Percentiles rank a stretch among this genome's conserved stretches.
These are phyloP conservation scores for Frieseomelitta varia DNA, from an alignment of 1,140 invertebrate species.

Conservation along the genomic window DNA sequence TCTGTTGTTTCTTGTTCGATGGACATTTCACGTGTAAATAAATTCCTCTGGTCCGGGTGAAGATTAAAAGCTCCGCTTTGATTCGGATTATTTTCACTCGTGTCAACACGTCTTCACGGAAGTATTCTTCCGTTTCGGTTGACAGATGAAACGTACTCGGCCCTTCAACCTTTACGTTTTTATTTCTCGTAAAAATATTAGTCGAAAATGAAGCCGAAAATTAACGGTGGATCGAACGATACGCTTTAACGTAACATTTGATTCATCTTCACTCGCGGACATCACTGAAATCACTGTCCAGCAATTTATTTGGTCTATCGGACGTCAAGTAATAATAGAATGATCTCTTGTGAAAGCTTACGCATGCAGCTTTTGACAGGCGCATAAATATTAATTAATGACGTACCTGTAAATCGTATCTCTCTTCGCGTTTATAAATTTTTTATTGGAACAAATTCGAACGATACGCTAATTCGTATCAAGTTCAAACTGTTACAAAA, in stretches of 20 bases:
- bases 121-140: too few relatives aligned
- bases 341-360: not conserved
- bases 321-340: not conserved
- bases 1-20: not conserved
- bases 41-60: not conserved
- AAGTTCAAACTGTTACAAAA: too few relatives aligned
- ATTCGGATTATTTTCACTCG: not conserved
- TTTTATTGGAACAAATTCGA: not conserved
- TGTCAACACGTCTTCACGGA: not conserved
- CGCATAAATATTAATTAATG: not conserved
- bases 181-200: too few relatives aligned
- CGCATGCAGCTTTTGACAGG: too few relatives aligned
- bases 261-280: too few relatives aligned
- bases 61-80: not conserved
- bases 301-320: not conserved
- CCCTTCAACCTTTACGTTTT: too few relatives aligned
- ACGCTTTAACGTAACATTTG: too few relatives aligned
- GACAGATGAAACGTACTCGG: too few relatives aligned
- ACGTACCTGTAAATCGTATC: too few relatives aligned
- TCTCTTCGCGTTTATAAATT: not conserved
- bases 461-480: not conserved
- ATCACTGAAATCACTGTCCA: not conserved
- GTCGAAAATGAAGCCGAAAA: too few relatives aligned
- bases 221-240: too few relatives aligned
- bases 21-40: not conserved